Evolutionary conservation across 2,888 invertebrate species (phyloP).

Genomic region (Itoplectis maculator): DNA sequence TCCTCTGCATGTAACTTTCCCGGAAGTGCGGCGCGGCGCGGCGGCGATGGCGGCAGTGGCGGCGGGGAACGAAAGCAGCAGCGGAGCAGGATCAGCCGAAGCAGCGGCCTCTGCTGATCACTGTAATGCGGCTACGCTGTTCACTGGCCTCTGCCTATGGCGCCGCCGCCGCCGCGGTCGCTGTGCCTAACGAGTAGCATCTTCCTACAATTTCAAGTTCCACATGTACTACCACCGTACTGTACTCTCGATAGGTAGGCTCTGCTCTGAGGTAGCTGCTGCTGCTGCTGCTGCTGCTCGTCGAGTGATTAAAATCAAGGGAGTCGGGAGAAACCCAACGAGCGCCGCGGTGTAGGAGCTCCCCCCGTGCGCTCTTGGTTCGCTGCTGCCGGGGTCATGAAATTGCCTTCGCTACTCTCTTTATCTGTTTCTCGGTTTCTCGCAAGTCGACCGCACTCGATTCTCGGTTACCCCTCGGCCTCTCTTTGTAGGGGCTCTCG

Average conservation of each 20-base stretch:
- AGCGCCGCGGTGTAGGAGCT: not conserved
- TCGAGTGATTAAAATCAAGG: slow-evolving; percentile 66
- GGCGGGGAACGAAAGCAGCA: slow-evolving; percentile 44
- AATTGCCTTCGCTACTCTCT: slow-evolving; percentile 45
- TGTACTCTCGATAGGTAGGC: slow-evolving; percentile 36
- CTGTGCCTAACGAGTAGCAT: slow-evolving; percentile 76
- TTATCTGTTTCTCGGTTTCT: slow-evolving; percentile 21
- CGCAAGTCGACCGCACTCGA: not conserved
- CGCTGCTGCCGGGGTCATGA: slow-evolving; percentile 55
- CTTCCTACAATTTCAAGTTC: slow-evolving; percentile 77
- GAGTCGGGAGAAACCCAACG: slow-evolving; percentile 36
- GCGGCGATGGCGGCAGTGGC: slow-evolving; percentile 44
- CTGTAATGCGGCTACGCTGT: slow-evolving; percentile 74
- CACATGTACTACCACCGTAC: slow-evolving; percentile 68
- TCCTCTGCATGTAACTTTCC: slow-evolving; percentile 73
- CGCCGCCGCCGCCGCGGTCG: slow-evolving; percentile 47
- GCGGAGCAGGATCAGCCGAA: slow-evolving; percentile 35
- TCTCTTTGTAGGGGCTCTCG: slow-evolving; percentile 3
- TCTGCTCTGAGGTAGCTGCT: slow-evolving; percentile 10
- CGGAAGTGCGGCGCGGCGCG: slow-evolving; percentile 64
- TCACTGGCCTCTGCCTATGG: slow-evolving; percentile 30
- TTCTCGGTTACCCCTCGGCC: not conserved
- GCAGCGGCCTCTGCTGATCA: slow-evolving; percentile 71
- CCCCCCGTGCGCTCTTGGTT: slow-evolving; percentile 41
- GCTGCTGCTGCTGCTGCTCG: too few relatives aligned